Percentiles rank a stretch among this genome's conserved stretches.
These are phyloP conservation scores for Chondrilla cf. caribensis DNA, from an alignment of 37 sponge, comb jelly and placozoan species.

Conservation along the genomic window DNA sequence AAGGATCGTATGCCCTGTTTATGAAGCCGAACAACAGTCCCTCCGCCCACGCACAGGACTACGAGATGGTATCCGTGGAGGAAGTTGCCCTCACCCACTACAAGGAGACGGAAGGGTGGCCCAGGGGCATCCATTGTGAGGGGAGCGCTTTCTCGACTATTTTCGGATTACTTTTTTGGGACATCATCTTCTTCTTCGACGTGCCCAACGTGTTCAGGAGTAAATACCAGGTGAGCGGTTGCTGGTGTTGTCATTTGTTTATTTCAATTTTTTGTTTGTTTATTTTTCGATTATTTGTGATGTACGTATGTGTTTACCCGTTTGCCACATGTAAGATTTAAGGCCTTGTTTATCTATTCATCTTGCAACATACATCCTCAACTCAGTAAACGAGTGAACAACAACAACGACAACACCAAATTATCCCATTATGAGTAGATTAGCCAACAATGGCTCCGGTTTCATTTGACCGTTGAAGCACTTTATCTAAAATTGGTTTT, in stretches of 20 bases:
- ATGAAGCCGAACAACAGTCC: neutral
- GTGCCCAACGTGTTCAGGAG: conserved; percentile 76
- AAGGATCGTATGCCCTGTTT: neutral
- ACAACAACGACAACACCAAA: too few relatives aligned
- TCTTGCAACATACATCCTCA: too few relatives aligned
- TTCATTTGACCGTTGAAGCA: too few relatives aligned
- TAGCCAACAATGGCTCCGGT: too few relatives aligned
- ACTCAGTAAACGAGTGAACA: too few relatives aligned
- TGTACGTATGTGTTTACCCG: neutral
- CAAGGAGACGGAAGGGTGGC: conserved; percentile 47
- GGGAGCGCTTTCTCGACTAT: conserved; percentile 52
- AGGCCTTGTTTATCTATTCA: too few relatives aligned
- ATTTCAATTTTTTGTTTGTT: neutral
- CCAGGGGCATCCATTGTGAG: conserved; percentile 73
- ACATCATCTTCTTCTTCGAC: conserved; percentile 48
- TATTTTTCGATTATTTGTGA: too few relatives aligned
- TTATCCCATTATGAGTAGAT: too few relatives aligned
- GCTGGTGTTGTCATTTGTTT: too few relatives aligned
- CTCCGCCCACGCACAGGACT: neutral
- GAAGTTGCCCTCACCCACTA: conserved; percentile 69
- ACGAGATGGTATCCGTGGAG: conserved; percentile 51
- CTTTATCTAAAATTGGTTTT: too few relatives aligned
- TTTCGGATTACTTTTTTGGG: conserved; percentile 72
- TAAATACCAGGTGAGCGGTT: conserved; percentile 59
- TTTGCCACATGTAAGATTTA: neutral